These are phyloP conservation scores for Drosophila atripex DNA, from an alignment of 2,888 invertebrate genomes.

Conservation along the genomic window DNA sequence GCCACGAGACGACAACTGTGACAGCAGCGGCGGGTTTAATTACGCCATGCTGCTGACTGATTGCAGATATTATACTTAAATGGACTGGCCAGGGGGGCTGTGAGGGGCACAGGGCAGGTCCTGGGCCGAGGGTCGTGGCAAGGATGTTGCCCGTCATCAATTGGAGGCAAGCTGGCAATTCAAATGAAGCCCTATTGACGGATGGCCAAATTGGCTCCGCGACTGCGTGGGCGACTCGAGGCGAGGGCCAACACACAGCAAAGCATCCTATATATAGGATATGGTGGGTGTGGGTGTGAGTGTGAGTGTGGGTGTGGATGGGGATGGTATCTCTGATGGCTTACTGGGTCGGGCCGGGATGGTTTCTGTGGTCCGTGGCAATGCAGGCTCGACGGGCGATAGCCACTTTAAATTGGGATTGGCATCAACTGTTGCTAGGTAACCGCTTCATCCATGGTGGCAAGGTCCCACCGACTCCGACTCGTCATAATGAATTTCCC, in stretches of 20 bases:
- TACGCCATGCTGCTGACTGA: conserved; percentile 72
- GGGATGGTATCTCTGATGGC: no score
- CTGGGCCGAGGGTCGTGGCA: conserved; percentile 22
- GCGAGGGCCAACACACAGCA: conserved; percentile 2
- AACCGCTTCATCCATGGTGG: conserved; percentile 13
- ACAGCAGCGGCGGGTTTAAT: conserved; percentile 56
- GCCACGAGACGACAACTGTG: conserved; percentile 36
- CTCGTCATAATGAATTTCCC: conserved; percentile 17
- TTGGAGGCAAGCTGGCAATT: conserved; percentile 77
- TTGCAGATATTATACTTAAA: conserved; percentile 44
- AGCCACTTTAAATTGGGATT: conserved; percentile 23
- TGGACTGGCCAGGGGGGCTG: neutral
- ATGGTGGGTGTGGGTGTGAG: conserved; percentile 12
- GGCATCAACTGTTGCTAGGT: conserved; percentile 51
- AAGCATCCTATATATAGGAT: conserved; percentile 4
- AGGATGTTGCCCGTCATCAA: conserved; percentile 52
- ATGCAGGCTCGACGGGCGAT: conserved; percentile 16
- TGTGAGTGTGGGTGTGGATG: neutral
- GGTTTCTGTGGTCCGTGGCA: neutral
- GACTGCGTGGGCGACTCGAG: conserved; percentile 58
- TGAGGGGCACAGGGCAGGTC: conserved; percentile 39
- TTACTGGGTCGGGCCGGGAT: neutral
- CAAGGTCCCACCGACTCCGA: conserved; percentile 24
- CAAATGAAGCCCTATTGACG: conserved; percentile 77
- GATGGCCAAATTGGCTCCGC: conserved; percentile 64